These are phyloP conservation scores for Lucilia cuprina DNA, from an alignment of 1,140 invertebrate species.

Conservation along the genomic window DNA sequence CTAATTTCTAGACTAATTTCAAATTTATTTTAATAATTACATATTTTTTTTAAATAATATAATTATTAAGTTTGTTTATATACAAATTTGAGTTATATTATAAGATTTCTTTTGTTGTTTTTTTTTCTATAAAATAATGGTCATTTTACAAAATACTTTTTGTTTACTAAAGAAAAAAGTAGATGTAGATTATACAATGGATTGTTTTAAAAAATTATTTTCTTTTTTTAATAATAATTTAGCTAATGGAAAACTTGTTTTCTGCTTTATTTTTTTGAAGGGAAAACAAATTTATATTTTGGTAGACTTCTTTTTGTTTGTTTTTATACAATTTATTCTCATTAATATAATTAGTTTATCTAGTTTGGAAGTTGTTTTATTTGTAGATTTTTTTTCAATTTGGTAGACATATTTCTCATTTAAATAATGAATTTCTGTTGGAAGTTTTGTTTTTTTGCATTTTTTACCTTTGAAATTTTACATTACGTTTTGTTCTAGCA, in stretches of 20 bases:
- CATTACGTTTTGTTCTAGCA: background rate
- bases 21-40: background rate
- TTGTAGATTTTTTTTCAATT: background rate
- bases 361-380: no score
- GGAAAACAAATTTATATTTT: constrained; percentile 13
- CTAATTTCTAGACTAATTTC: background rate
- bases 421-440: no score
- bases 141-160: constrained; percentile 18
- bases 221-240: background rate
- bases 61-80: constrained; percentile 20
- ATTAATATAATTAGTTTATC: no score
- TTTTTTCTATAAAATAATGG: background rate
- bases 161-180: constrained; percentile 2
- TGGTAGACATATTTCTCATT: background rate
- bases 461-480: background rate
- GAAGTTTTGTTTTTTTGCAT: no score
- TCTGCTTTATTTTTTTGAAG: no score
- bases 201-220: background rate
- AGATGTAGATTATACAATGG: no score
- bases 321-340: background rate
- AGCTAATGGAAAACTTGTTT: constrained; percentile 15
- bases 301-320: background rate
- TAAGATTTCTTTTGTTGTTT: no score
- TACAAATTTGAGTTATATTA: constrained; percentile 6
- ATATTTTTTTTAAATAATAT: background rate